Percentiles rank a stretch among this genome's conserved stretches.
Conservation (phyloP, 2,888 invertebrate species). For the Plagodis pulveraria region DNA sequence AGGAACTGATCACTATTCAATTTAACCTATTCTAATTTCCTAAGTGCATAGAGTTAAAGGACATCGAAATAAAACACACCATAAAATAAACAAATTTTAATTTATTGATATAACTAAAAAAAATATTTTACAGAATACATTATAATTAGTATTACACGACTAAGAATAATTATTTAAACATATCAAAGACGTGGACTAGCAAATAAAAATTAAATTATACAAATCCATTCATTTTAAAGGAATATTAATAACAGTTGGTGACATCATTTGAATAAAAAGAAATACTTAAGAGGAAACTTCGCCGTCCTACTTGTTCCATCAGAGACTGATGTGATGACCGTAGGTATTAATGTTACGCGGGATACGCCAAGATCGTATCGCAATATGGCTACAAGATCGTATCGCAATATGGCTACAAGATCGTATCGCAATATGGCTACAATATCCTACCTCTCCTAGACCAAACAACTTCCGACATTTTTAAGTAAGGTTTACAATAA, state of each 20-base stretch:
- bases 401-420: neutral
- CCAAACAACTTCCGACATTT: slow-evolving; percentile 11
- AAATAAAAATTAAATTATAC: slow-evolving; percentile 79
- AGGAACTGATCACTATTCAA: too few relatives aligned
- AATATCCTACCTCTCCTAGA: slow-evolving; percentile 3
- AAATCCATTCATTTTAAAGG: slow-evolving; percentile 49
- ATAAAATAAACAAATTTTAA: slow-evolving; percentile 85
- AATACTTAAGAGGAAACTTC: neutral
- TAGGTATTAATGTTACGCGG: neutral
- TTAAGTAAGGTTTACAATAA: slow-evolving; percentile 39
- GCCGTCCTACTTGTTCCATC: slow-evolving; percentile 5
- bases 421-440: neutral
- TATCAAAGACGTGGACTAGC: slow-evolving; percentile 82
- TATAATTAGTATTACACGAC: slow-evolving; percentile 84
- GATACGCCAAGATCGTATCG: neutral
- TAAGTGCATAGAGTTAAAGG: neutral
- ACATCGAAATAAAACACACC: slow-evolving; percentile 57
- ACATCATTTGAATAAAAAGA: slow-evolving; percentile 7
- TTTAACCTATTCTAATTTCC: too few relatives aligned
- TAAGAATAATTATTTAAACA: slow-evolving; percentile 83
- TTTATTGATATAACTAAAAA: slow-evolving; percentile 84
- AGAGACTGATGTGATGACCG: neutral
- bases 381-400: neutral
- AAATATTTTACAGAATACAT: slow-evolving; percentile 84
- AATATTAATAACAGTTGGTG: slow-evolving; percentile 16